phyloP scores from a whole-genome alignment of 1,140 invertebrate genomes.

The Macrobrachium nipponense region DNA sequence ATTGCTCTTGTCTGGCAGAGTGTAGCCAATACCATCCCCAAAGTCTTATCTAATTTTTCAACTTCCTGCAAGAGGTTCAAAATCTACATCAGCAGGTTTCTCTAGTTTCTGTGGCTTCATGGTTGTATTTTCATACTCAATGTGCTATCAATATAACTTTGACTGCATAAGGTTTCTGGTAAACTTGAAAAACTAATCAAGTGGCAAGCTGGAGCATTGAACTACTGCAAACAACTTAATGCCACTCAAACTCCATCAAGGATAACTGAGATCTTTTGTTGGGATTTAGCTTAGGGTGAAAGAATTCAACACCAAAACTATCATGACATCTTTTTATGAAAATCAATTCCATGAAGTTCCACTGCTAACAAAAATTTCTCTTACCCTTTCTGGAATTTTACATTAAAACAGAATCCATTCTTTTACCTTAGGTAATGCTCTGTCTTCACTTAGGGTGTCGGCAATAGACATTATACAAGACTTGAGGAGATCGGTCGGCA shows the following conservation, averaged over 20 bases:
- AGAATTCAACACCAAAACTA: too few species aligned
- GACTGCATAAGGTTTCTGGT: not conserved
- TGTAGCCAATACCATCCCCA: constrained; percentile 9
- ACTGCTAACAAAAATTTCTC: not conserved
- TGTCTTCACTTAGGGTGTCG: constrained; percentile 11
- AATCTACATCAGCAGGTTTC: too few species aligned
- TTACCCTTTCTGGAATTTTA: not conserved
- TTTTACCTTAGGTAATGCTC: constrained; percentile 24
- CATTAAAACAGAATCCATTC: too few species aligned
- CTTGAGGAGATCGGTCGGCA: constrained; percentile 1
- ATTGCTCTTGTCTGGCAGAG: constrained; percentile 12
- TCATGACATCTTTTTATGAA: too few species aligned
- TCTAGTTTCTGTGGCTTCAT: not conserved
- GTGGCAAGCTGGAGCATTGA: too few species aligned
- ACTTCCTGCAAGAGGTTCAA: constrained; percentile 10
- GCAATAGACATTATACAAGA: constrained; percentile 28
- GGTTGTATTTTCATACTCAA: not conserved
- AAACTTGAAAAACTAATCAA: too few species aligned
- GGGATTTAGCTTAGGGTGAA: too few species aligned
- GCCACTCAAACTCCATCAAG: too few species aligned
- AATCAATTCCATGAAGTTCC: not conserved
- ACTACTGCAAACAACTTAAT: too few species aligned
- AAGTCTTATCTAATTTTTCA: not conserved
- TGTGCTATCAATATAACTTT: not conserved
- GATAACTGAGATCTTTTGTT: too few species aligned